A percentile compares a stretch with the other conserved stretches of the same genome.
Evolutionary conservation across 1,140 invertebrate genomes (phyloP).

Genomic region (Pomacea maculata): DNA sequence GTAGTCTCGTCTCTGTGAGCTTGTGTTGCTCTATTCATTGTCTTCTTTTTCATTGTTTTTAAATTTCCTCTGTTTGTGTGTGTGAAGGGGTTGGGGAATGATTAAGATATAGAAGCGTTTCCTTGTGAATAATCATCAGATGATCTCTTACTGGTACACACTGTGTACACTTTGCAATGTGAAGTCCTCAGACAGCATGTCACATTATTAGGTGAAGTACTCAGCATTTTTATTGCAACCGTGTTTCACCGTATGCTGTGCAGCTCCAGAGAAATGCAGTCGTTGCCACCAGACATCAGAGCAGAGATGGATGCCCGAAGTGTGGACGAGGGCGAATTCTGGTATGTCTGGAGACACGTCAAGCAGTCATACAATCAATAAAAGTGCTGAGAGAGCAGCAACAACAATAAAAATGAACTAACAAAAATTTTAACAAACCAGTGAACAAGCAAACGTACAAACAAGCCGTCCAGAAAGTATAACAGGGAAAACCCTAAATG

Average conservation of each 20-base stretch:
- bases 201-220: too few relatives aligned
- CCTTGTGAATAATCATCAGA: not conserved
- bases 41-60: too few relatives aligned
- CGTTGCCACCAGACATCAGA: slow-evolving; percentile 45
- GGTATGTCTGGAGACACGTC: slow-evolving; percentile 37
- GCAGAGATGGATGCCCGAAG: slow-evolving; percentile 43
- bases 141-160: not conserved
- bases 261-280: slow-evolving; percentile 55
- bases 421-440: not conserved
- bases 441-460: slow-evolving; percentile 4
- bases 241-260: too few relatives aligned
- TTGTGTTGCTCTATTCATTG: too few relatives aligned
- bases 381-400: not conserved
- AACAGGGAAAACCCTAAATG: too few relatives aligned
- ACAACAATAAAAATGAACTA: not conserved
- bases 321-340: slow-evolving; percentile 63
- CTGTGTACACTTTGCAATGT: too few relatives aligned
- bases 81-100: too few relatives aligned
- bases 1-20: too few relatives aligned
- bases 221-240: too few relatives aligned
- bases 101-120: too few relatives aligned
- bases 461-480: not conserved
- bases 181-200: too few relatives aligned
- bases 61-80: too few relatives aligned
- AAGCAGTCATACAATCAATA: not conserved